A percentile compares a stretch with the other conserved stretches of the same genome.
phyloP scores from a whole-genome alignment of 1,140 invertebrate species.

The Ceratoteleas bidentatus region DNA sequence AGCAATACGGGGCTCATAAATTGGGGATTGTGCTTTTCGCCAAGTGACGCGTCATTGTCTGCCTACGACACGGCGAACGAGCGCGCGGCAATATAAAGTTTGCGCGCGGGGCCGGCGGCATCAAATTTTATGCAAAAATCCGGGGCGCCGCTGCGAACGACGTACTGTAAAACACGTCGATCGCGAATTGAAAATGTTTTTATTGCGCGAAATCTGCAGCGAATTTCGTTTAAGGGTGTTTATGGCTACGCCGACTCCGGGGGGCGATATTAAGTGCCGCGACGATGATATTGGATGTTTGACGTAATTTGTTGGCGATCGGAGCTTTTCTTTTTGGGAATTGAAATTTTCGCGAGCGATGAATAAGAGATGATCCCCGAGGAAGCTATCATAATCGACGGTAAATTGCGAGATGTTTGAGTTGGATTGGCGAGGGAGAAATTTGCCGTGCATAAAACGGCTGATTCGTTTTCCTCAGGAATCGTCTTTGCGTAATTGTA shows the following conservation, averaged over 20 bases:
- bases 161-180: constrained; percentile 38
- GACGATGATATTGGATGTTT: constrained; percentile 20
- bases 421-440: too few species aligned
- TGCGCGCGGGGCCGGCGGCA: constrained; percentile 20
- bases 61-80: constrained; percentile 33
- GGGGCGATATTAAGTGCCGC: constrained; percentile 2
- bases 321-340: too few species aligned
- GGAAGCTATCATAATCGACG: too few species aligned
- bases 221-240: constrained; percentile 36
- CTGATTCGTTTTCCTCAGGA: too few species aligned
- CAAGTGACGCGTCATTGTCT: constrained; percentile 60
- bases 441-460: too few species aligned
- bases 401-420: too few species aligned
- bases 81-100: constrained; percentile 51
- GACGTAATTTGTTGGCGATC: background rate
- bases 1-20: constrained; percentile 72
- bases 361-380: too few species aligned
- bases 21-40: constrained; percentile 65
- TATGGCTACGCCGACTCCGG: constrained; percentile 1
- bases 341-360: too few species aligned
- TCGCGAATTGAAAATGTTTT: constrained; percentile 49
- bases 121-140: constrained; percentile 53
- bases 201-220: constrained; percentile 28
- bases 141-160: constrained; percentile 24
- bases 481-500: too few species aligned